Percentiles rank a stretch among this genome's conserved stretches.
Evolutionary conservation across 1,140 invertebrate genomes (phyloP).

Genomic region (Alviniconcha marisindica): DNA sequence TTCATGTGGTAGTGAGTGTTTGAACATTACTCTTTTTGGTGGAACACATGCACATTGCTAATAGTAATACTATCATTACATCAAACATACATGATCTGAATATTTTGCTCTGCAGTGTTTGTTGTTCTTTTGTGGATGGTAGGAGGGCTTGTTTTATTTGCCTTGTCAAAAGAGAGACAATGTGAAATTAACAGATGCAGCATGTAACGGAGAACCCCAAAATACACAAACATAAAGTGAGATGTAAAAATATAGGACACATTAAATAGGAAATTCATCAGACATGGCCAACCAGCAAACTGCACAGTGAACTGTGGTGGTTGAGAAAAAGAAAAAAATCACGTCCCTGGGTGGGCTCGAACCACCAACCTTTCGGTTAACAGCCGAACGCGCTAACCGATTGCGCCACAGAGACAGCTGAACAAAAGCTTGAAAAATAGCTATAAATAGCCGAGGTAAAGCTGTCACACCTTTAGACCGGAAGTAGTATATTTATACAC

Average conservation of each 20-base stretch:
- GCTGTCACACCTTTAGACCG: background rate
- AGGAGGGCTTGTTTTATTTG: no score
- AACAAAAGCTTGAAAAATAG: no score
- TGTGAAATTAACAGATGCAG: background rate
- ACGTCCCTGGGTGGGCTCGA: conserved; percentile 70
- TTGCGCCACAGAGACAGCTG: conserved; percentile 67
- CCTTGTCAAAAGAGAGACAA: background rate
- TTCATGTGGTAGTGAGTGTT: background rate
- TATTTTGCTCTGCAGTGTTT: no score
- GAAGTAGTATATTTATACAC: background rate
- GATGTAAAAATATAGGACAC: background rate
- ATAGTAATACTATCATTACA: no score
- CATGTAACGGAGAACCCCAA: background rate
- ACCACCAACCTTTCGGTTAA: conserved; percentile 72
- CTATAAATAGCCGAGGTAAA: background rate
- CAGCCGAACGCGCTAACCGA: conserved; percentile 72
- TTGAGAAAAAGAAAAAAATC: background rate
- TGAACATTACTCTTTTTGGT: background rate
- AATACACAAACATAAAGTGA: background rate
- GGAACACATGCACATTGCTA: background rate
- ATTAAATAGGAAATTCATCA: background rate
- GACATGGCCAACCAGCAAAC: background rate
- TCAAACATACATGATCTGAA: no score
- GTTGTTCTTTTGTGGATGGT: no score
- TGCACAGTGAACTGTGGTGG: background rate